A percentile compares a stretch with the other conserved stretches of the same genome.
Conservation (phyloP, 1,140 invertebrate species). For the Temnothorax nylanderi region DNA sequence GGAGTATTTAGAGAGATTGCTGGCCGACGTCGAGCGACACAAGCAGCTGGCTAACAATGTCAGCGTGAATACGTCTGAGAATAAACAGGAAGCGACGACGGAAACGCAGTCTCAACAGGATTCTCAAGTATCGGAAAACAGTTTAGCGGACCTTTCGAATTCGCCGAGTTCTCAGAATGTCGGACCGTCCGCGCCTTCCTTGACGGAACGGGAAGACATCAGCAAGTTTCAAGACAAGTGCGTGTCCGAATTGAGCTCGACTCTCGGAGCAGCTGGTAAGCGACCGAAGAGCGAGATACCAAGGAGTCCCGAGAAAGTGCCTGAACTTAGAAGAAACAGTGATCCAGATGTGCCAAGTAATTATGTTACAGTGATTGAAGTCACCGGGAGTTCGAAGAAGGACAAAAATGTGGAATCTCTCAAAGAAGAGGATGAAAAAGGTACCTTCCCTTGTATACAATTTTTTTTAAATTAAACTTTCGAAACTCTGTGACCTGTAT, state of each 20-base stretch:
- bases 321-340: conserved; percentile 83
- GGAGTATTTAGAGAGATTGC: conserved; percentile 93
- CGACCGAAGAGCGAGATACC: conserved; percentile 84
- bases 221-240: conserved; percentile 84
- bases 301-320: conserved; percentile 82
- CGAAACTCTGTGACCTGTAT: not conserved
- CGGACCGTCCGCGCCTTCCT: conserved; percentile 65
- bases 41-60: conserved; percentile 83
- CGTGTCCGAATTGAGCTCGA: conserved; percentile 83
- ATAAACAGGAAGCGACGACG: conserved; percentile 56
- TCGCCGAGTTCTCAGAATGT: conserved; percentile 60
- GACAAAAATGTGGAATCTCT: conserved; percentile 81
- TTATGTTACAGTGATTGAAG: conserved; percentile 96
- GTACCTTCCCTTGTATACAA: conserved; percentile 59
- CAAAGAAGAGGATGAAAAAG: conserved; percentile 83
- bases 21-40: conserved; percentile 93
- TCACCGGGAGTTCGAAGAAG: conserved; percentile 87
- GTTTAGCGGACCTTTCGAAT: conserved; percentile 64
- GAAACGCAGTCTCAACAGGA: conserved; percentile 73
- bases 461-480: not conserved
- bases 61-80: conserved; percentile 44
- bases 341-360: conserved; percentile 88
- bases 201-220: conserved; percentile 81
- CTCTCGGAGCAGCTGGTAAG: conserved; percentile 77
- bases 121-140: conserved; percentile 70